These are phyloP conservation scores for Pterostichus niger DNA, from an alignment of 2,888 invertebrate genomes.

Conservation along the genomic window DNA sequence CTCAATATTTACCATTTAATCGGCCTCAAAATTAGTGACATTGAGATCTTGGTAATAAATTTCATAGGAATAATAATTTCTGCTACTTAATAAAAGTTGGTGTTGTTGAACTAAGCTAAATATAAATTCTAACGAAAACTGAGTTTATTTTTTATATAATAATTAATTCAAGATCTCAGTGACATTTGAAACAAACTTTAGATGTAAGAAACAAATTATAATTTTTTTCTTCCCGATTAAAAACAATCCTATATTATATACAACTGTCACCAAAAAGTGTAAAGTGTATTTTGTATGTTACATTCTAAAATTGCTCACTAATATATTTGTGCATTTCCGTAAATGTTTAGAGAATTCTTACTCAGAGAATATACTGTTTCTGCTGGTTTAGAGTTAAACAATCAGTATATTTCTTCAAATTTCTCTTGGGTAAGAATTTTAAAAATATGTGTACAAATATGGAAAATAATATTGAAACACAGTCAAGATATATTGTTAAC, in stretches of 20 bases:
- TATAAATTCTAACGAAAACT: no score
- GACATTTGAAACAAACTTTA: neutral
- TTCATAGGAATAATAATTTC: neutral
- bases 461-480: neutral
- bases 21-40: slow-evolving; percentile 24
- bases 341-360: slow-evolving; percentile 5
- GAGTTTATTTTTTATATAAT: neutral
- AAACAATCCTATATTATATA: neutral
- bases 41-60: slow-evolving; percentile 11
- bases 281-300: neutral
- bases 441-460: slow-evolving; percentile 11
- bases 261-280: neutral
- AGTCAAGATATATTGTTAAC: neutral
- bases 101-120: no score
- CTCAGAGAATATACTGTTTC: neutral
- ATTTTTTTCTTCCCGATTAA: neutral
- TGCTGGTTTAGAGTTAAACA: neutral
- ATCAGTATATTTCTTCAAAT: neutral
- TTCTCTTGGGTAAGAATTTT: neutral
- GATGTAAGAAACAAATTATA: neutral
- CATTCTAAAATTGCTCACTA: slow-evolving; percentile 4
- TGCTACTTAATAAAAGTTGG: neutral
- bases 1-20: slow-evolving; percentile 11
- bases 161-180: slow-evolving; percentile 5
- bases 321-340: slow-evolving; percentile 14